Base-by-base conservation (phyloP, 2,888 invertebrate species). In the Andrena minutula region DNA sequence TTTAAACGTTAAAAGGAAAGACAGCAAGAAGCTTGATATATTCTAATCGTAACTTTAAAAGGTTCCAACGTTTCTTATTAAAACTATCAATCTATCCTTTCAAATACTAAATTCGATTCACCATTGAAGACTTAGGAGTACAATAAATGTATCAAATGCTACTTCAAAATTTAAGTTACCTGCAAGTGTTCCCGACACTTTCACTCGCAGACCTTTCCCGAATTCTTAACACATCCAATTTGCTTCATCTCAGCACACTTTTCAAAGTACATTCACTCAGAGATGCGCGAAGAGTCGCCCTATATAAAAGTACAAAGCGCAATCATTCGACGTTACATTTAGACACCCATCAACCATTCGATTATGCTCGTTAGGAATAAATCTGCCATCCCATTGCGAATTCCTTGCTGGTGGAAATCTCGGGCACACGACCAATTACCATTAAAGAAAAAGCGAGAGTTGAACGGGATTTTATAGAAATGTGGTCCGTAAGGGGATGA, bases 221-320 rank as follows among this genome's bases (percentile, higher is more conserved):
- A 23, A 20, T 47, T 23, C 20, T 58, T 60, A 61, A 26, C 20
- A 8, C 41, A 30, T 58, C 60, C 8, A 28, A 69, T 63, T 75
- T 10, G 10, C 49, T 56, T 47, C 47, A 58, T 6, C 35, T 61
- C 8, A 47, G 35, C n/a, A 35, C 10, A 12, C 3, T 47, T 10
- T 28, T 23, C 41, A 8, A 53, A 77, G 35, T 2, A 58, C 16
- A 53, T 12, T 30, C 12, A 47, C 10, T 56, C 23, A 53, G 5
- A 4, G 35, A 28, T 61, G 20, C n/a, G 65, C 65, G 53, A 41
- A 30, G 10, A 12, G 16, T 32, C 47, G 69, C 49, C 12, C 26
- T 10, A 49, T 75, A 56, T 79, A 75, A 64, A 75, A 72, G 71
- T 82, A 80, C 68, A 80, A 75, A 79, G 72, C 61, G 23, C 7